Conservation (phyloP, 2,888 invertebrate genomes). For the Catocala sponsa region DNA sequence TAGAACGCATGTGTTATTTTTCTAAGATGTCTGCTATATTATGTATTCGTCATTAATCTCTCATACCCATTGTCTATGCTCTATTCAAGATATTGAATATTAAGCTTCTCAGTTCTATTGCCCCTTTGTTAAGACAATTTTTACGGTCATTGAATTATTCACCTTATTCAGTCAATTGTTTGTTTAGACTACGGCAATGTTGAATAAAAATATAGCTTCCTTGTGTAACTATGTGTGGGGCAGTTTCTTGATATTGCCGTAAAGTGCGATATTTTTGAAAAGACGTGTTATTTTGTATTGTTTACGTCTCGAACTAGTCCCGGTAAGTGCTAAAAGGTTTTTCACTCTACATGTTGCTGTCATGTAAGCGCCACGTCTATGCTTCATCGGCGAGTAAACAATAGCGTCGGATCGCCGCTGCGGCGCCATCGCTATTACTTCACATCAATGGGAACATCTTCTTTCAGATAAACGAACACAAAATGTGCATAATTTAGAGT, state of each 20-base stretch:
- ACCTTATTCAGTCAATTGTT: too few relatives aligned
- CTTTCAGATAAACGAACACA: conserved; percentile 67
- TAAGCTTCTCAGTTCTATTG: too few relatives aligned
- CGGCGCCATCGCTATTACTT: conserved; percentile 77
- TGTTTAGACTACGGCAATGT: not conserved
- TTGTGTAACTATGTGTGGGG: not conserved
- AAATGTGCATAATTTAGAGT: conserved; percentile 63
- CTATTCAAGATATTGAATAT: too few relatives aligned
- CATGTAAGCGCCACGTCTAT: conserved; percentile 38
- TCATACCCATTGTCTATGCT: not conserved
- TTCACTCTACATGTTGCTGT: conserved; percentile 51
- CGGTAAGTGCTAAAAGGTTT: conserved; percentile 54
- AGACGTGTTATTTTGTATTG: conserved; percentile 11
- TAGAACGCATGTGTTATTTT: conserved; percentile 55
- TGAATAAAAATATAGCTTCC: not conserved
- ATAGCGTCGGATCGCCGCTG: conserved; percentile 60
- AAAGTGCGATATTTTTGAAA: too few relatives aligned
- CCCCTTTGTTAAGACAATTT: too few relatives aligned
- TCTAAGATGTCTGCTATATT: conserved; percentile 20
- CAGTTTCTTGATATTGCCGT: too few relatives aligned
- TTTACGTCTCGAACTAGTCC: conserved; percentile 21
- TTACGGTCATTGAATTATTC: too few relatives aligned
- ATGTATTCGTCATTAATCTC: conserved; percentile 5
- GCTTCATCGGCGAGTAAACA: conserved; percentile 60
- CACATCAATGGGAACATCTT: conserved; percentile 64